Percentiles rank a stretch among this genome's conserved stretches.
These are phyloP conservation scores for Oscheius sp. DNA, from an alignment of 2,888 invertebrate genomes.

Conservation along the genomic window DNA sequence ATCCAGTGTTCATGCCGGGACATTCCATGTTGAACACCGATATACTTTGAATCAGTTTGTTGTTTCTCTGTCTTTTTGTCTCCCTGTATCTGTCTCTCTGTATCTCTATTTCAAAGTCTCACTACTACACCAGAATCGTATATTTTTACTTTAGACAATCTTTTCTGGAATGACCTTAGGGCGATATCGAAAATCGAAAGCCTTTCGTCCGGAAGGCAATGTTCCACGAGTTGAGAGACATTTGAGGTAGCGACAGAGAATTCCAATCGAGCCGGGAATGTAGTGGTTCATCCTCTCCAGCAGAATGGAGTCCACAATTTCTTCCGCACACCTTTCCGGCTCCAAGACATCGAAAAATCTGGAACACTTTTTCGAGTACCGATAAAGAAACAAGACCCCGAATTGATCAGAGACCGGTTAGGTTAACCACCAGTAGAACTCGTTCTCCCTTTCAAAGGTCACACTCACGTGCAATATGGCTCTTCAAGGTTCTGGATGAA, in stretches of 20 bases:
- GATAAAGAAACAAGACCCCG: neutral
- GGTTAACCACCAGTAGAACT: neutral
- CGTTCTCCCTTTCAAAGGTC: neutral
- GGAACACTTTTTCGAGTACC: slow-evolving; percentile 1
- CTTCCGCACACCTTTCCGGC: slow-evolving; percentile 34
- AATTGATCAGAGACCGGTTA: neutral
- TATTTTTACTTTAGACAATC: slow-evolving; percentile 9
- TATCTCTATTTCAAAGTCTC: too few relatives aligned
- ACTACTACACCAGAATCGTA: neutral
- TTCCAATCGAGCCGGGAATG: slow-evolving; percentile 44
- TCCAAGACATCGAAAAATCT: slow-evolving; percentile 48
- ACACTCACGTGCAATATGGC: slow-evolving; percentile 50
- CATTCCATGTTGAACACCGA: too few relatives aligned
- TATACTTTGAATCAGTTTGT: too few relatives aligned
- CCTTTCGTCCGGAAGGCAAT: slow-evolving; percentile 39
- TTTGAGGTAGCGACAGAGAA: slow-evolving; percentile 46
- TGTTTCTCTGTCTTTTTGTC: too few relatives aligned
- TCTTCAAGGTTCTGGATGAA: slow-evolving; percentile 45
- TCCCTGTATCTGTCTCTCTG: too few relatives aligned
- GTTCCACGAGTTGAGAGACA: slow-evolving; percentile 42
- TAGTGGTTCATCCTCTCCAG: slow-evolving; percentile 43
- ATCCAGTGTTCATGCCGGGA: too few relatives aligned
- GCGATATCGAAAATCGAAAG: slow-evolving; percentile 37
- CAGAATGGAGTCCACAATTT: slow-evolving; percentile 49
- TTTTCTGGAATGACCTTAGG: slow-evolving; percentile 18